Evolutionary conservation across 2,797 vertebrate species (phyloP), one percentile per base, ranked within the genome.

Genomic region (Myotis daubentonii): DNA sequence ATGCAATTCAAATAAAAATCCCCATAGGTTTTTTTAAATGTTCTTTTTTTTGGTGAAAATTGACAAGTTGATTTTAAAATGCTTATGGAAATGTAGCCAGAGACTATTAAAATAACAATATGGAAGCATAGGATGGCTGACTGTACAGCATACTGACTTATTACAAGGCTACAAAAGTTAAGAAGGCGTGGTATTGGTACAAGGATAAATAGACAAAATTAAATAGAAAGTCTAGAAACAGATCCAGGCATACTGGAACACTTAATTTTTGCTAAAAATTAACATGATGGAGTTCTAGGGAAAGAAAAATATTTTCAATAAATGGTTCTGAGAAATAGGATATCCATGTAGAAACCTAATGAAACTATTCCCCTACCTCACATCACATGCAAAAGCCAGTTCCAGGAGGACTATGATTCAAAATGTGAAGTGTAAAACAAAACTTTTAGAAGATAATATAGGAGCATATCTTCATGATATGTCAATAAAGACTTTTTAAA

Each of bases 51-150:
- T 72, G 10, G 22, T 33, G 11, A 93, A 92, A 85, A 44, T 22
- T 44, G 6, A 75, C 57, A 93, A 68, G 6, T 78, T 81, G 25
- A 87, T 57, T 91, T 57, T 81, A 47, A 95, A 87, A 76, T 82
- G 47, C 12, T 19, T 85, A 57, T 70, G 47, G 25, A 90, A 90
- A 90, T 90, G 8, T 87, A 84, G 13, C 38, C 51, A 89, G 65
- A 60, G 36, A 78, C n/a, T 66, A 85, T 71, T 33, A 22, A 79
- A 87, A 84, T 9, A 83, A 70, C 11, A 47, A 80, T 7, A 68
- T 25, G 84, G 23, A 89, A 49, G 10, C 11, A 75, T 15, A 60
- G 11, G 51, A 30, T 9, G 33, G 19, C 44, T 87, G 49, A 57
- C 5, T 80, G 15, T 66, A 33, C 5, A 71, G 51, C 41, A 30